Base-by-base conservation (phyloP, 2,113 vertebrate species). In the Synodontis membranacea region DNA sequence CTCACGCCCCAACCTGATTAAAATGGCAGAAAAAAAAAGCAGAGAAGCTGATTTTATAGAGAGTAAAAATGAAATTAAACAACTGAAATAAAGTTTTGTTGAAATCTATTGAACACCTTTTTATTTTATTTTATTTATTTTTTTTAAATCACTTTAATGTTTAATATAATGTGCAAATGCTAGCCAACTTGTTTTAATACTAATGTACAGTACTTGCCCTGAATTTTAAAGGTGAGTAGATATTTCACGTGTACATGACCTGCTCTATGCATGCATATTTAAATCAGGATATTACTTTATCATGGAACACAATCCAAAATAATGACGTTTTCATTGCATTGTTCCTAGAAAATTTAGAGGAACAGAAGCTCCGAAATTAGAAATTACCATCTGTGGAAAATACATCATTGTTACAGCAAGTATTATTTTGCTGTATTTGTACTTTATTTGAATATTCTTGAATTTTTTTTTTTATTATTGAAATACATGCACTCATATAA, bases 31-130 rank as follows among this genome's bases (percentile, higher is more conserved):
- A 91, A 93, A 93, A 94, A 92, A 91, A 93, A 91, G 92, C 93
- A 94, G 91, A 94, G 89, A 94, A 81, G 91, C 91, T 94, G 92
- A 93, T 96, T 96, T 96, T 95, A 93, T 95, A 95, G 95, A 94
- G 88, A 82, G 92, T 93, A 93, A 84, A 89, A 90, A 92, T 94
- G 90, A 91, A 95, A 94, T 94, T 93, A 95, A 95, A 93, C n/a
- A 80, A 80, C 52, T 58, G 78, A 80, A 80, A 80, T 80, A 80
- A 80, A 92, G 90, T 94, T 95, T 95, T 95, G 93, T 95, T 95
- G 93, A 95, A 95, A 94, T 94, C 92, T 90, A 93, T 60, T 62
- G 17, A 42, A 7, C n/a, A n/a, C n/a, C n/a, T n/a, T n/a, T n/a
- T n/a, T n/a, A n/a, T n/a, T n/a, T n/a, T n/a, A n/a, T n/a, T n/a